A percentile compares a stretch with the other conserved stretches of the same genome.
Conservation (phyloP, 1,140 invertebrate genomes). For the Sitophilus oryzae region DNA sequence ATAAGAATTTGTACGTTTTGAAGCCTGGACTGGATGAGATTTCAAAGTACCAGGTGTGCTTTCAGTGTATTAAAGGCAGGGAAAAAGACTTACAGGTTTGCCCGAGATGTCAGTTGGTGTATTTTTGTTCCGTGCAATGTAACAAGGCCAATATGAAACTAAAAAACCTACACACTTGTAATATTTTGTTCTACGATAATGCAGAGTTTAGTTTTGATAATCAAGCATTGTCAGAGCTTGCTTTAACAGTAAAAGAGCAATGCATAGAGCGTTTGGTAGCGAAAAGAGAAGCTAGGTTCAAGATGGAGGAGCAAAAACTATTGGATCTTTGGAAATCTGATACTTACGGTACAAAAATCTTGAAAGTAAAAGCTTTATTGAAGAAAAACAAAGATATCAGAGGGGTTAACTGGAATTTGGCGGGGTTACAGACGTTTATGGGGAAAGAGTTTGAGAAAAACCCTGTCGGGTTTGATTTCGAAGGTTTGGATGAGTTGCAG, state of each 20-base stretch:
- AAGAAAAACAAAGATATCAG: not conserved
- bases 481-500: conserved; percentile 3
- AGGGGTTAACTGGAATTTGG: conserved; percentile 7
- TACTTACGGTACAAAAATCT: conserved; percentile 18
- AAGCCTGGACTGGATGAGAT: conserved; percentile 14
- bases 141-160: conserved; percentile 29
- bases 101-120: conserved; percentile 31
- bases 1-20: conserved; percentile 2
- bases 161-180: conserved; percentile 25
- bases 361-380: conserved; percentile 2
- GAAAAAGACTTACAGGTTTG: conserved; percentile 28
- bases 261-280: not conserved
- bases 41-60: conserved; percentile 35
- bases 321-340: conserved; percentile 14
- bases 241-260: not conserved
- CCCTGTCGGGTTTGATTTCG: conserved; percentile 1
- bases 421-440: not conserved
- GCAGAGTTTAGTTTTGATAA: not conserved
- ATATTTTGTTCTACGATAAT: conserved; percentile 29
- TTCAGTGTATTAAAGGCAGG: conserved; percentile 29
- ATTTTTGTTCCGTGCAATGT: conserved; percentile 35
- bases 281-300: not conserved
- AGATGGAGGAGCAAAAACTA: conserved; percentile 9
- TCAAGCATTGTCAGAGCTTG: not conserved
- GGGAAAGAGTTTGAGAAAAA: conserved; percentile 10